Evolutionary conservation across 1,140 invertebrate species (phyloP).

Genomic region (Aphidius gifuensis): DNA sequence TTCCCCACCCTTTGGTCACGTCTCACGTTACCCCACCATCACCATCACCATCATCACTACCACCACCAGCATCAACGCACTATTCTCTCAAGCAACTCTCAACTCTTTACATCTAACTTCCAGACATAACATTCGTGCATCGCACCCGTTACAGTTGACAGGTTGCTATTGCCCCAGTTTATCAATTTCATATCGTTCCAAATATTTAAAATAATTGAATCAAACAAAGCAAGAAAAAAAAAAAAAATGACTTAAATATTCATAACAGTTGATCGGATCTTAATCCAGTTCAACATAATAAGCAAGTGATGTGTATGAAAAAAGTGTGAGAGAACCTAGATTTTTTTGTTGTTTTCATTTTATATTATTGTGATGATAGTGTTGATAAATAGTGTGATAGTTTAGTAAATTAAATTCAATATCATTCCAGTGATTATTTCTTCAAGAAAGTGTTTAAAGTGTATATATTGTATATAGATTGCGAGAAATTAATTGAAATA

Average conservation of each 20-base stretch:
- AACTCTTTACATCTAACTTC: slow-evolving; percentile 7
- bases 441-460: not conserved
- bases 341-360: no score
- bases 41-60: not conserved
- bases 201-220: not conserved
- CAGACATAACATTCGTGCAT: slow-evolving; percentile 17
- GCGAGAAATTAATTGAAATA: not conserved
- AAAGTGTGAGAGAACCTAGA: no score
- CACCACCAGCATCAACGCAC: slow-evolving; percentile 6
- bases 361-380: no score
- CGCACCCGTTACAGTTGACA: slow-evolving; percentile 18
- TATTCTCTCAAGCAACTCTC: not conserved
- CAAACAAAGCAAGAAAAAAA: no score
- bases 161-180: not conserved
- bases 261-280: no score
- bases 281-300: no score
- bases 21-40: slow-evolving; percentile 9
- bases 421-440: no score
- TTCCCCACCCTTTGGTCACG: slow-evolving; percentile 1
- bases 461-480: not conserved
- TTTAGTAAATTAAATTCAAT: no score
- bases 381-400: no score
- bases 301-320: no score
- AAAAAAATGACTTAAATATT: no score
- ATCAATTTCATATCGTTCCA: slow-evolving; percentile 8